Base-by-base conservation (phyloP, 1,140 invertebrate genomes). In the Akabosia matsudoensis region DNA sequence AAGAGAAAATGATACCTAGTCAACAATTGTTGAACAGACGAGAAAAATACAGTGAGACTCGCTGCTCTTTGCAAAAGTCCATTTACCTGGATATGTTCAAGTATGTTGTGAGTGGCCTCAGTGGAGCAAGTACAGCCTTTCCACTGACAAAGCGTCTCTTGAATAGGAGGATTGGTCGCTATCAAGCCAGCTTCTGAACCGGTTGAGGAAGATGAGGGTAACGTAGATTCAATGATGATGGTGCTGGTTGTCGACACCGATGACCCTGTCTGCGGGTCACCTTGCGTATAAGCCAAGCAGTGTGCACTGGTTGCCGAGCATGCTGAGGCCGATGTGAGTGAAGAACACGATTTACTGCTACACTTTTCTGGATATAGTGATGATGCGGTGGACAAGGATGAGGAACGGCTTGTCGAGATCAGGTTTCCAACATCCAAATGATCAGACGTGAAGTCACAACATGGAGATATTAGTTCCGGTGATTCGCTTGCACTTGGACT, bases 1-100 rank as follows among this genome's bases (percentile, higher is more conserved):
- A 45, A 45, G 7, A 45, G 37, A 45, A 45, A 45, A 45, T 7
- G 18, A 45, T 7, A 10, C 7, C 37, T 10, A 10, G 37, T 7
- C 37, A 45, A 45, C n/a, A 45, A 45, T 45, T 10, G 7, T 10
- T 45, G 37, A 7, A 7, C 7, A 10, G 37, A 45, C 37, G 37
- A 45, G 37, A 45, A 45, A 45, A 45, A 45, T 45, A 45, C 37
- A 45, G 7, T 7, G 37, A 7, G 37, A 45, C n/a, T n/a, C n/a
- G n/a, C n/a, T n/a, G n/a, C n/a, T n/a, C n/a, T n/a, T n/a, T n/a
- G n/a, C n/a, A 45, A 45, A 7, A 45, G 37, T 45, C 37, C 37
- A 45, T 56, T 28, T 54, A 93, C 92, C 88, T 95, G 93, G 83
- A 97, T 89, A 86, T 97, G 95, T 85, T 96, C 94, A 80, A 96